These are phyloP conservation scores for Bombyx mandarina DNA, from an alignment of 1,140 invertebrate genomes.

Conservation along the genomic window DNA sequence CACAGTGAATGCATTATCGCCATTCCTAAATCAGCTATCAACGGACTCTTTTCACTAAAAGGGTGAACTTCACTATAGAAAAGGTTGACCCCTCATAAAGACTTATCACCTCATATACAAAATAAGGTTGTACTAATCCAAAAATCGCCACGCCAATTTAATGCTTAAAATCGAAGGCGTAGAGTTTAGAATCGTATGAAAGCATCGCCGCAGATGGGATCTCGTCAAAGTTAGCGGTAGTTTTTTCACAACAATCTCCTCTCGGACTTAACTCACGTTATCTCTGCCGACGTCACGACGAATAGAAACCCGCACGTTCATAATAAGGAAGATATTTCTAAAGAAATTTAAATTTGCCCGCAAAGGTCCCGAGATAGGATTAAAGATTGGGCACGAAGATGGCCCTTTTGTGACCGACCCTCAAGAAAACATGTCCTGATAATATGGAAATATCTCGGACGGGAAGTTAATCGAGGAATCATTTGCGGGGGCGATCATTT, in stretches of 20 bases:
- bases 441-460: constrained; percentile 65
- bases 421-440: constrained; percentile 69
- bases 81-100: constrained; percentile 71
- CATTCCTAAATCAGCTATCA: constrained; percentile 70
- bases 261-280: constrained; percentile 70
- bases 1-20: constrained; percentile 65
- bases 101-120: constrained; percentile 71
- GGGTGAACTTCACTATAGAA: constrained; percentile 67
- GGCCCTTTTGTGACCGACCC: constrained; percentile 66
- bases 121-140: constrained; percentile 67
- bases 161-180: constrained; percentile 26
- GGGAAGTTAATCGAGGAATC: constrained; percentile 55
- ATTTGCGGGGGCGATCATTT: constrained; percentile 55
- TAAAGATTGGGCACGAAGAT: constrained; percentile 69
- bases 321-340: constrained; percentile 71
- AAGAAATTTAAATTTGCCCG: constrained; percentile 71
- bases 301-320: constrained; percentile 69
- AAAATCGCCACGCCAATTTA: constrained; percentile 25
- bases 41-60: constrained; percentile 71
- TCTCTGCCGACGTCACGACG: constrained; percentile 63
- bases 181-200: constrained; percentile 45
- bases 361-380: constrained; percentile 71
- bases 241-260: constrained; percentile 69
- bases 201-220: constrained; percentile 33
- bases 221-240: constrained; percentile 61